These are phyloP conservation scores for Lamellibrachia satsuma DNA, from an alignment of 2,888 invertebrate genomes.

Conservation along the genomic window DNA sequence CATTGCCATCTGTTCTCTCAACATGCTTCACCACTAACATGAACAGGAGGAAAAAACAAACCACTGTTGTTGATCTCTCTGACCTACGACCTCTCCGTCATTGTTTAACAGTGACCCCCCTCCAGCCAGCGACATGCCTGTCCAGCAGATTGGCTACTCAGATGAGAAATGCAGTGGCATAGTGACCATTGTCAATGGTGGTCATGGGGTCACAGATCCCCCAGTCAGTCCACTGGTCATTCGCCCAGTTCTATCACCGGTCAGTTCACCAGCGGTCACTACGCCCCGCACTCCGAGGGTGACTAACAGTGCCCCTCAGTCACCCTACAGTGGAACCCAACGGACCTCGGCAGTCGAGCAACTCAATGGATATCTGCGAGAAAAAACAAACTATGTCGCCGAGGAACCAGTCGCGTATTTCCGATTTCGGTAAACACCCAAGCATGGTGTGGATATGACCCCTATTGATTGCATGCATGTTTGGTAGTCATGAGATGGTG, in stretches of 20 bases:
- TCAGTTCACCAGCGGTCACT: neutral
- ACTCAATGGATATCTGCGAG: neutral
- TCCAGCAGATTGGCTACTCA: constrained; percentile 58
- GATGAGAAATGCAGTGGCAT: constrained; percentile 54
- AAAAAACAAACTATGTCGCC: neutral
- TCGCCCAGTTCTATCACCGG: neutral
- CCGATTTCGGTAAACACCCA: constrained; percentile 13
- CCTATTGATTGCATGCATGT: neutral
- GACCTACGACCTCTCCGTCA: neutral
- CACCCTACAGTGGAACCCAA: neutral
- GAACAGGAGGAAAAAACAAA: neutral
- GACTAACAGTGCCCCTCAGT: neutral
- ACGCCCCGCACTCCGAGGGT: neutral
- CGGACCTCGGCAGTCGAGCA: neutral
- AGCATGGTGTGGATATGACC: neutral
- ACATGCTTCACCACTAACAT: neutral
- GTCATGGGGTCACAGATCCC: neutral
- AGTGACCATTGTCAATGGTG: neutral
- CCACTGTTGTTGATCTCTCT: neutral
- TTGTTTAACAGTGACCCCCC: neutral
- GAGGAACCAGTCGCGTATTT: neutral
- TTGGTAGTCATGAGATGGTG: neutral
- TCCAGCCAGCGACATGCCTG: constrained; percentile 38
- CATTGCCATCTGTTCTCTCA: constrained; percentile 4
- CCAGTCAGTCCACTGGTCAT: neutral